Conservation (phyloP, 2,113 vertebrate species). For the Oreamnos americanus region DNA sequence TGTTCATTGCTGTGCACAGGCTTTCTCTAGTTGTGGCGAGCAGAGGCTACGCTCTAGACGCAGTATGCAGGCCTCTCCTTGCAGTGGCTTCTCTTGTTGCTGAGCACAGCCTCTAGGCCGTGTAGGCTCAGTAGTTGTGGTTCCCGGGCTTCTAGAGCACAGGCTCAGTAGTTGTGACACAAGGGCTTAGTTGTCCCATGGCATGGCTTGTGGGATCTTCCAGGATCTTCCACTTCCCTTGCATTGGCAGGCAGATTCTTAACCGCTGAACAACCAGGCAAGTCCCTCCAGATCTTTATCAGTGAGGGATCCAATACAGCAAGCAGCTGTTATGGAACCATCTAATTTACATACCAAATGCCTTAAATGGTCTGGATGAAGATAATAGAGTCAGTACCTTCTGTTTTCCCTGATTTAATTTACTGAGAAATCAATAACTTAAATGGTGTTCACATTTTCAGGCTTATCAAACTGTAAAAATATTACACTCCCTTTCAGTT, state of each 20-base stretch:
- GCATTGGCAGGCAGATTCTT: background rate
- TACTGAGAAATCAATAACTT: constrained; percentile 25
- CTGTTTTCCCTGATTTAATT: constrained; percentile 29
- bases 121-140: background rate
- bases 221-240: background rate
- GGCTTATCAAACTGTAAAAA: constrained; percentile 2
- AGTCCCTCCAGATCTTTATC: background rate
- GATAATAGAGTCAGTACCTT: background rate
- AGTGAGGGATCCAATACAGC: background rate
- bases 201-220: background rate
- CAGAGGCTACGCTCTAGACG: background rate
- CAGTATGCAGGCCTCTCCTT: background rate
- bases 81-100: background rate
- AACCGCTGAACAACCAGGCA: background rate
- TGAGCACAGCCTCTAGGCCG: background rate
- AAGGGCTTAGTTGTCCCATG: background rate
- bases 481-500: background rate
- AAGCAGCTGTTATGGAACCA: background rate
- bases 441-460: background rate
- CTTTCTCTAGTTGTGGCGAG: background rate
- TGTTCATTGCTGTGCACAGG: background rate
- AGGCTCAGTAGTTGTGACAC: background rate
- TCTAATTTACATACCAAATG: background rate
- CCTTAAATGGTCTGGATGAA: background rate
- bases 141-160: background rate